A percentile compares a stretch with the other conserved stretches of the same genome.
phyloP scores from a whole-genome alignment of 2,797 vertebrate species.

The Loris lydekkerianus region DNA sequence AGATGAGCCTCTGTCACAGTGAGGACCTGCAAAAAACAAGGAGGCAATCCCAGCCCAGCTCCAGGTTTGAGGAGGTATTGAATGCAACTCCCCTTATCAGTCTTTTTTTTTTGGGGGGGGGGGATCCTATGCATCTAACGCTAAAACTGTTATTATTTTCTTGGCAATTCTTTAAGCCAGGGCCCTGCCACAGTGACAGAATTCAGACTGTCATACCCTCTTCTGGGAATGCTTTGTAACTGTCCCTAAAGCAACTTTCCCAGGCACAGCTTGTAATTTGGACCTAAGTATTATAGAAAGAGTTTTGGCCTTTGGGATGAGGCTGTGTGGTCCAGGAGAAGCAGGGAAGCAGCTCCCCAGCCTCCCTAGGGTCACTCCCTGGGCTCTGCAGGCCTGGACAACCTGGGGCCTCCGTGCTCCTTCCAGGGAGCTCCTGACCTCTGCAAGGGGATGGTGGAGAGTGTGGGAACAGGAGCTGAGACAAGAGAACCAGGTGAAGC shows the following conservation, averaged over 20 bases:
- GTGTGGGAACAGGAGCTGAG: background rate
- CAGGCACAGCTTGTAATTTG: background rate
- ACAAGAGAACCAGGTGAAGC: background rate
- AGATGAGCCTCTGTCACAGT: no score
- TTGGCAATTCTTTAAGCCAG: background rate
- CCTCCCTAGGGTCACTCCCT: background rate
- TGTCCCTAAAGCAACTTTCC: background rate
- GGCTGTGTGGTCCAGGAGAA: background rate
- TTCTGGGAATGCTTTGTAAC: background rate
- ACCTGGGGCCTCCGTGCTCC: background rate
- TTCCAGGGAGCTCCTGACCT: background rate
- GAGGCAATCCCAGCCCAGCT: background rate
- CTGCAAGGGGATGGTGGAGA: background rate
- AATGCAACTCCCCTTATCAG: background rate
- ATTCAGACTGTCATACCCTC: background rate
- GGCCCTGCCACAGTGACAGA: background rate
- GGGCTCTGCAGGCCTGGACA: background rate
- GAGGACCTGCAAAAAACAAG: background rate
- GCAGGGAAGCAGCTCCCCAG: background rate
- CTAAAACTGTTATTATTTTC: background rate
- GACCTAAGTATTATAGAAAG: background rate
- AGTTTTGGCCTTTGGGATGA: background rate
- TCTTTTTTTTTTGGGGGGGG: background rate
- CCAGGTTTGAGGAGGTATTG: background rate
- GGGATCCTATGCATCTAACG: background rate